phyloP scores from a whole-genome alignment of 2,113 vertebrate genomes.

The Hyla sarda region DNA sequence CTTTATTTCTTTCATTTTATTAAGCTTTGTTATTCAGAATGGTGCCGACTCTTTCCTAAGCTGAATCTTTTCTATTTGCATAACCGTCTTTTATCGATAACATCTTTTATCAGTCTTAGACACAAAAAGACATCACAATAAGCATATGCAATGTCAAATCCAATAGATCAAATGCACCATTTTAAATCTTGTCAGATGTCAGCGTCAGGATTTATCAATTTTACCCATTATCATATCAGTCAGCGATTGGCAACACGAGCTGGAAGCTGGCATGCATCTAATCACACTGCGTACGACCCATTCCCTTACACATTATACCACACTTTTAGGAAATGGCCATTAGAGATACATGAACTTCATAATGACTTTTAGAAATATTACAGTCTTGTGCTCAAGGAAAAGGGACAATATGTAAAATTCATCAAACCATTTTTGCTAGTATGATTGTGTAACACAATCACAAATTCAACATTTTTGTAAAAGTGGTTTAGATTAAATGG shows the following conservation, averaged over 20 bases:
- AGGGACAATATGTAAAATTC: constrained; percentile 55
- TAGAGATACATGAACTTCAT: constrained; percentile 62
- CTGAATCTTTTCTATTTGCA: constrained; percentile 13
- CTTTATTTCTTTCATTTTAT: constrained; percentile 1
- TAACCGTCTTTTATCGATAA: background rate
- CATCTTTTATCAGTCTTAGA: constrained; percentile 71
- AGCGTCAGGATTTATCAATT: constrained; percentile 75
- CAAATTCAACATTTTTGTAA: constrained; percentile 1
- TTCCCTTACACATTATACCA: constrained; percentile 48
- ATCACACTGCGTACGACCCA: constrained; percentile 71
- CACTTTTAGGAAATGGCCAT: constrained; percentile 46
- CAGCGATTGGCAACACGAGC: constrained; percentile 73
- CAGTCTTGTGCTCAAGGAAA: constrained; percentile 65
- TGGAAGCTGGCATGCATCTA: constrained; percentile 66
- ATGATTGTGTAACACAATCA: too few relatives aligned
- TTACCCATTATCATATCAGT: constrained; percentile 70
- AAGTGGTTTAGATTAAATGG: background rate
- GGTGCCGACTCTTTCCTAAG: background rate
- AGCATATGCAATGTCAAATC: constrained; percentile 80
- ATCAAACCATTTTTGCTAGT: background rate
- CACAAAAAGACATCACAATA: constrained; percentile 68
- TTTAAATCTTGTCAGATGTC: constrained; percentile 69
- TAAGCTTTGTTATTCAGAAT: background rate
- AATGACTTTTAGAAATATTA: constrained; percentile 64
- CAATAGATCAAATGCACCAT: constrained; percentile 76